Percentiles rank a stretch among this genome's conserved stretches.
These are phyloP conservation scores for Helicolenus hilgendorfi DNA, from an alignment of 2,797 vertebrate genomes.

Conservation along the genomic window DNA sequence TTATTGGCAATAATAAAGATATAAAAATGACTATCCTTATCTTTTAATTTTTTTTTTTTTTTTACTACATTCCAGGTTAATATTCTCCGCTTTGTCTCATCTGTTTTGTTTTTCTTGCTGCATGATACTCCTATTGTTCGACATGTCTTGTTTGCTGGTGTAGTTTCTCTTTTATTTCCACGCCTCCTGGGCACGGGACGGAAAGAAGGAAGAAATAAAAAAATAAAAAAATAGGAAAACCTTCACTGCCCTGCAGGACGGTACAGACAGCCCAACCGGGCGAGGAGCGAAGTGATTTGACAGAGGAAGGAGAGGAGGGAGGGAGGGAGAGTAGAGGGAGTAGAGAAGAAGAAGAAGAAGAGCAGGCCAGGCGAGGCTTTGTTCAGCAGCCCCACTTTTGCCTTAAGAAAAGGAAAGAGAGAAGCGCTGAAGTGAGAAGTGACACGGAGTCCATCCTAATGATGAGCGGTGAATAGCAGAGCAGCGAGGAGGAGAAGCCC, in stretches of 20 bases:
- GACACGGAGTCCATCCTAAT: constrained; percentile 76
- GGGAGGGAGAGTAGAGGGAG: background rate
- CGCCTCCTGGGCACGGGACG: constrained; percentile 13
- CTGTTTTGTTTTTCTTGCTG: background rate
- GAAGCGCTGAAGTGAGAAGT: constrained; percentile 61
- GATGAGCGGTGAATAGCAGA: constrained; percentile 56
- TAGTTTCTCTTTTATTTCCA: constrained; percentile 17
- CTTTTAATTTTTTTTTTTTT: too few relatives aligned
- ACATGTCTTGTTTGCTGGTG: constrained; percentile 16
- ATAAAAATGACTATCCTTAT: too few relatives aligned
- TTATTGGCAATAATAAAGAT: background rate
- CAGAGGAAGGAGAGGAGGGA: constrained; percentile 11
- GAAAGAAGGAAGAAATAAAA: background rate
- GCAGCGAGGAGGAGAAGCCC: constrained; percentile 48
- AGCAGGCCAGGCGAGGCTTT: constrained; percentile 61
- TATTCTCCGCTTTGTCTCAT: background rate
- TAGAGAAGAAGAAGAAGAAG: background rate
- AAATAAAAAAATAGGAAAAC: background rate
- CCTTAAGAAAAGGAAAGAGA: constrained; percentile 47
- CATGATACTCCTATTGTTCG: background rate
- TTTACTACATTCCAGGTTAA: background rate
- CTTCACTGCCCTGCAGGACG: constrained; percentile 54
- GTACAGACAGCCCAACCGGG: constrained; percentile 24
- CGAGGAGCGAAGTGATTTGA: constrained; percentile 50
- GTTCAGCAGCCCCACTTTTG: constrained; percentile 44